Conservation (phyloP, 1,140 invertebrate genomes). For the Meteorus sp. region DNA sequence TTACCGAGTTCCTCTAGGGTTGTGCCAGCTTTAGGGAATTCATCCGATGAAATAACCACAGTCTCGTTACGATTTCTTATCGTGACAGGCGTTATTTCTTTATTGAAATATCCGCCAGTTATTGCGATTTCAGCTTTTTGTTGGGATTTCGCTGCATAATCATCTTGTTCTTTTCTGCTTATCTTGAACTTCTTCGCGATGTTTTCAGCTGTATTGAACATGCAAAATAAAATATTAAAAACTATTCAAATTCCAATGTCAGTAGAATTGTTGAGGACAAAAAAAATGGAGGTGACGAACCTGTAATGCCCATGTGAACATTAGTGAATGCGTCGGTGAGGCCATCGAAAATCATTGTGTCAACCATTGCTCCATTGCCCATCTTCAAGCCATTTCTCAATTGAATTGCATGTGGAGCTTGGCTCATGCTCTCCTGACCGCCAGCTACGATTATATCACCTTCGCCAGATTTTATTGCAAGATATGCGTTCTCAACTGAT, state of each 20-base stretch:
- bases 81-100: conserved; percentile 71
- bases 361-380: conserved; percentile 67
- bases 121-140: conserved; percentile 68
- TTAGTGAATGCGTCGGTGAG: conserved; percentile 78
- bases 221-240: too few species aligned
- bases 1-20: conserved; percentile 65
- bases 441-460: conserved; percentile 75
- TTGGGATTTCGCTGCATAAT: conserved; percentile 75
- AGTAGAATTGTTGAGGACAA: too few species aligned
- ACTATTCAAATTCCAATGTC: too few species aligned
- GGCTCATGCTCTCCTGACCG: conserved; percentile 87
- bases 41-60: conserved; percentile 65
- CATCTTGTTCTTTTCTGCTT: conserved; percentile 75
- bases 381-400: conserved; percentile 72
- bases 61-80: conserved; percentile 60
- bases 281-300: conserved; percentile 51
- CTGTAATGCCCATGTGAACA: conserved; percentile 85
- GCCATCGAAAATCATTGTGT: conserved; percentile 78
- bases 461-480: conserved; percentile 73
- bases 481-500: conserved; percentile 69
- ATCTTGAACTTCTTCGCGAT: conserved; percentile 72
- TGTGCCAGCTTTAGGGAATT: conserved; percentile 68
- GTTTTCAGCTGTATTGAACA: conserved; percentile 80
- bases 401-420: conserved; percentile 72
- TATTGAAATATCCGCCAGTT: conserved; percentile 67